Evolutionary conservation across 2,888 invertebrate genomes (phyloP).

Genomic region (Cylindroiulus punctatus): DNA sequence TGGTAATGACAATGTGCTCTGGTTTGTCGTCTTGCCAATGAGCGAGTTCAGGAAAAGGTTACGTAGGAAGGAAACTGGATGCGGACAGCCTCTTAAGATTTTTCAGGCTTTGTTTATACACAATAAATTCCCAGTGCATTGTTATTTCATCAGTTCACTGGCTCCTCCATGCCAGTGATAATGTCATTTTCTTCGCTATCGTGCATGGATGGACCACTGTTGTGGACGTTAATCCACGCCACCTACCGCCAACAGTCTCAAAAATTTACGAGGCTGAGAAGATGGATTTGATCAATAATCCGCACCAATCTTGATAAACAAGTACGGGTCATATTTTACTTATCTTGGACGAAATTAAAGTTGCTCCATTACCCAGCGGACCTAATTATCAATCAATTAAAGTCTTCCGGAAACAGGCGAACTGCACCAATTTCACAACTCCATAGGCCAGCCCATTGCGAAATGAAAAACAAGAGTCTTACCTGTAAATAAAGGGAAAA

Average conservation of each 20-base stretch:
- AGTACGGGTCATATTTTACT: not conserved
- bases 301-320: not conserved
- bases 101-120: conserved; percentile 6
- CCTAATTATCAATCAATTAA: not conserved
- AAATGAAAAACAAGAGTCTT: not conserved
- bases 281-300: not conserved
- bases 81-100: conserved; percentile 23
- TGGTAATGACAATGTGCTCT: conserved; percentile 7
- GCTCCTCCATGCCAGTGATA: not conserved
- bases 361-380: not conserved
- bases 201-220: not conserved
- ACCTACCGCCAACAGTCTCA: not conserved
- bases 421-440: not conserved
- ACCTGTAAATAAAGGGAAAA: not conserved
- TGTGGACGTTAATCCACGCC: not conserved
- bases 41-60: conserved; percentile 10
- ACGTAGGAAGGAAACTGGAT: conserved; percentile 21
- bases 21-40: conserved; percentile 29
- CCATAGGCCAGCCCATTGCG: not conserved
- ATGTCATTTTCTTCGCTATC: conserved; percentile 10
- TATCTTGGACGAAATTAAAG: not conserved
- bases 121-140: conserved; percentile 45
- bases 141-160: conserved; percentile 28
- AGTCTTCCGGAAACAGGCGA: not conserved
- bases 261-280: not conserved